These are phyloP conservation scores for Botia almorhae DNA, from an alignment of 2,797 vertebrate species.

Conservation along the genomic window DNA sequence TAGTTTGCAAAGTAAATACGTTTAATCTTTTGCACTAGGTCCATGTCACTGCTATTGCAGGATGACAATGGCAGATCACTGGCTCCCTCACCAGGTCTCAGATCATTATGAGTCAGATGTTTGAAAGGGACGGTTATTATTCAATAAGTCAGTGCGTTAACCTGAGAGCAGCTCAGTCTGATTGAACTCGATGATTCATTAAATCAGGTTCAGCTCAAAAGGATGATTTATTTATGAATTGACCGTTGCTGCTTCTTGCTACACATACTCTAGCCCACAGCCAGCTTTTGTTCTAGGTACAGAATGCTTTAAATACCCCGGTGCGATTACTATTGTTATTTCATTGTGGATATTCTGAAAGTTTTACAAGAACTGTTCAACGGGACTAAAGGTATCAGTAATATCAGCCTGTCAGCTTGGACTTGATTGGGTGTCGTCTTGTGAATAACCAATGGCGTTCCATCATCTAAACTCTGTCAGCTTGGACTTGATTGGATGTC, in stretches of 20 bases:
- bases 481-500: background rate
- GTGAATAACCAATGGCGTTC: background rate
- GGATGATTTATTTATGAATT: background rate
- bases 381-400: background rate
- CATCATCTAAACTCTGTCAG: background rate
- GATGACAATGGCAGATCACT: background rate
- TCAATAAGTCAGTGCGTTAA: background rate
- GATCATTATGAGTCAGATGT: background rate
- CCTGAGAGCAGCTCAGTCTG: background rate
- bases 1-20: constrained; percentile 9
- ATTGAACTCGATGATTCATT: background rate
- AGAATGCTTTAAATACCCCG: too few species aligned
- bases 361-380: background rate
- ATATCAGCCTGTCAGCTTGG: background rate
- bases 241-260: too few species aligned
- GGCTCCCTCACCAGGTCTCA: background rate
- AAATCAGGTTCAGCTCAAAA: background rate
- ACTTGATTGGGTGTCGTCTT: constrained; percentile 2
- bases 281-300: background rate
- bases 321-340: background rate
- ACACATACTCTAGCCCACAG: background rate
- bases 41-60: background rate
- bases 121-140: background rate
- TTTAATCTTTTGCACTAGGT: background rate
- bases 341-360: background rate